phyloP scores from a whole-genome alignment of 2,113 vertebrate genomes.

The Athene cunicularia region DNA sequence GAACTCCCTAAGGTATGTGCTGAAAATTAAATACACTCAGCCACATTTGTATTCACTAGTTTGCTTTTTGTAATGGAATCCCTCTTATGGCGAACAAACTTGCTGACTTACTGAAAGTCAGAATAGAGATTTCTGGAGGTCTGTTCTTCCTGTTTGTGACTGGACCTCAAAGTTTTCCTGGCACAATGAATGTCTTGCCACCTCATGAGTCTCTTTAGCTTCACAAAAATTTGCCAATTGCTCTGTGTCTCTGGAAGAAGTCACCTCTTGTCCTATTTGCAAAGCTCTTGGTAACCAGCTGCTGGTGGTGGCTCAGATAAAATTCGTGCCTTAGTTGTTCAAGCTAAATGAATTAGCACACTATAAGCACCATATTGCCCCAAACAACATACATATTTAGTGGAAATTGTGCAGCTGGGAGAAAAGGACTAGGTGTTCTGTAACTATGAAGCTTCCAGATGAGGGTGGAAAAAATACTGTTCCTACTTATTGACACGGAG shows the following conservation, averaged over 20 bases:
- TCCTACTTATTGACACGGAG: background rate
- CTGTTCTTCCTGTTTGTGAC: background rate
- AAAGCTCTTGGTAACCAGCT: background rate
- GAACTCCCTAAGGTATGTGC: conserved; percentile 82
- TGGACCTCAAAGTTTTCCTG: background rate
- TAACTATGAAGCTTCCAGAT: background rate
- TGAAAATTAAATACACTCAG: background rate
- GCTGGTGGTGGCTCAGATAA: background rate
- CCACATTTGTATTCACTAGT: background rate
- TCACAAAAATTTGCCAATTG: background rate
- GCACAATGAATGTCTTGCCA: background rate
- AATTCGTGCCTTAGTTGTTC: background rate
- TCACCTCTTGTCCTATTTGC: background rate
- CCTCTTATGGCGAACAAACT: background rate
- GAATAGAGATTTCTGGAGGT: background rate
- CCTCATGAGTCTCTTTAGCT: background rate
- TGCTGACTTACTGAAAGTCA: background rate
- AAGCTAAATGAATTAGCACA: background rate
- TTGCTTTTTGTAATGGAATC: background rate
- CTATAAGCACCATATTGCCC: background rate
- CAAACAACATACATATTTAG: background rate
- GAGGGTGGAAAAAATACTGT: background rate
- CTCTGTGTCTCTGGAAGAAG: background rate
- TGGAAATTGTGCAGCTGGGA: background rate
- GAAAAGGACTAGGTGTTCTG: background rate